Evolutionary conservation across 2,888 invertebrate species (phyloP), one percentile per base, ranked within the genome.

Genomic region (Torymus texanus): DNA sequence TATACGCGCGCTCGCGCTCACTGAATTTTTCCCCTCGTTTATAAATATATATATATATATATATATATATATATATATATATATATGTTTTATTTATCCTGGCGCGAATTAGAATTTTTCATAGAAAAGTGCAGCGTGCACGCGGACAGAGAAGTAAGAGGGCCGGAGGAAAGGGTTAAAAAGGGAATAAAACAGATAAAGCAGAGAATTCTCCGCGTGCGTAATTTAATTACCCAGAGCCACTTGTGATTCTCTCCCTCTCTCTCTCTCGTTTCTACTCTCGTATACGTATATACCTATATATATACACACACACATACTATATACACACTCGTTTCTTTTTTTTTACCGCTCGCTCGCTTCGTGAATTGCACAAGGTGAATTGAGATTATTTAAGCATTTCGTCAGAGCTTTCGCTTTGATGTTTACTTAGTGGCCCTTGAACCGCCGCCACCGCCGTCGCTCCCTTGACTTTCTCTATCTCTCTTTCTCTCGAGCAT

Each of bases 401-500:
- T 85, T 84, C 79, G 84, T 82, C 82, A 81, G 84, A 8, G 82
- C 83, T 84, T 84, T 85, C 78, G 78, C 85, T 85, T 85, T 86
- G 85, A 85, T 84, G 85, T 85, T 86, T 85, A 79, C 82, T 84
- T 82, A 82, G 84, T 84, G 83, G 82, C 84, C 84, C 85, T 86
- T 82, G 78, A 83, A 79, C 71, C 59, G 80, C 71, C 59, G 13
- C 13, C 16, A 81, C 73, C 63, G 13, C 13, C 41, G 82, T 70
- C 63, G 82, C 73, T 59, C 41, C 50, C 70, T 58, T 62, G 5
- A 18, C 61, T 21, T 55, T 56, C 61, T 65, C 71, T 71, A 21
- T 51, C 78, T 74, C 82, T 72, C 79, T 78, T 65, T 75, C 72
- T 77, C 83, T 83, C 83, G 55, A 83, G 83, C 84, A 84, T 84